Percentiles rank a stretch among this genome's conserved stretches.
Evolutionary conservation across 2,888 invertebrate species (phyloP).

Genomic region (Subacronicta megacephala): DNA sequence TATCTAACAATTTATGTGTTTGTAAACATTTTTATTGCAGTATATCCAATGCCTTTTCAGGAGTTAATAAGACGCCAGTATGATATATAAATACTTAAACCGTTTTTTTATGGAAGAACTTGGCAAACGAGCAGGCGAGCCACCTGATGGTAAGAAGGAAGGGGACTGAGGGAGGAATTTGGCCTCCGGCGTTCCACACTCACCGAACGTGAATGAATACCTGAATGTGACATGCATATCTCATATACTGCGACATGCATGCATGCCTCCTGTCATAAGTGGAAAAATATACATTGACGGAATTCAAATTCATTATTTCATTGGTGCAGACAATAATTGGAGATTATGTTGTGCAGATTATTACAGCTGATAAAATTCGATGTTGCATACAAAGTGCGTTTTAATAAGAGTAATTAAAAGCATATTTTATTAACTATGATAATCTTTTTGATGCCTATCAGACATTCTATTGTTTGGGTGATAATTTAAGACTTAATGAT

Average conservation of each 20-base stretch:
- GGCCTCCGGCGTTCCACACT: too few species aligned
- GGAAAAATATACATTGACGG: slow-evolving; percentile 10
- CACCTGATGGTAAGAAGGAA: too few species aligned
- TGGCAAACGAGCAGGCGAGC: too few species aligned
- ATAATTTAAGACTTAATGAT: neutral
- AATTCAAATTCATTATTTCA: slow-evolving; percentile 5
- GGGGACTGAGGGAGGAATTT: too few species aligned
- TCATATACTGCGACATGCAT: too few species aligned
- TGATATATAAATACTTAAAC: too few species aligned
- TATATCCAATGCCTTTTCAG: neutral
- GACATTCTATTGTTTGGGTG: neutral
- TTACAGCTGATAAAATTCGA: slow-evolving; percentile 4
- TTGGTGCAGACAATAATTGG: neutral
- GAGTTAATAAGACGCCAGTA: too few species aligned
- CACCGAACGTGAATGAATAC: too few species aligned
- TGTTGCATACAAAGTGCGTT: slow-evolving; percentile 13
- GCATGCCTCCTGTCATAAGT: too few species aligned
- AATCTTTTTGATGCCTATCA: slow-evolving; percentile 9
- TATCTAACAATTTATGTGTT: slow-evolving; percentile 1
- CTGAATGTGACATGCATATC: too few species aligned
- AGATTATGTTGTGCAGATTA: slow-evolving; percentile 9
- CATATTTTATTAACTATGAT: slow-evolving; percentile 18
- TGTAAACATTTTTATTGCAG: slow-evolving; percentile 3
- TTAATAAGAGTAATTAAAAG: slow-evolving; percentile 14
- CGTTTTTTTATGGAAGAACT: too few species aligned